Evolutionary conservation across 2,113 vertebrate genomes (phyloP).

Genomic region (Erythrolamprus reginae): DNA sequence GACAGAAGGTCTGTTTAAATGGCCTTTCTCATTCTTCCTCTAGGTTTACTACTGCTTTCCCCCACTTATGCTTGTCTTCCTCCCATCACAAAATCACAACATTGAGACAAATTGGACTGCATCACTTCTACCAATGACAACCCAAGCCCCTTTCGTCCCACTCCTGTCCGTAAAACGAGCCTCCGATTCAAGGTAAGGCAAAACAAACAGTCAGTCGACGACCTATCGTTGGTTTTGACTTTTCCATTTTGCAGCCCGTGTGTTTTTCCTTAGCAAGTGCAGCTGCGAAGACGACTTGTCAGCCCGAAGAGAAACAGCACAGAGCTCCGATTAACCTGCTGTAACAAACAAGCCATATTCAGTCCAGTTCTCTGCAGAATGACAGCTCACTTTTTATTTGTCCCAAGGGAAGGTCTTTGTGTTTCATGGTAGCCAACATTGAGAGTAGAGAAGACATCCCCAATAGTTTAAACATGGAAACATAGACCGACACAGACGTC

Average conservation of each 20-base stretch:
- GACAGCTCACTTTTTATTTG: neutral
- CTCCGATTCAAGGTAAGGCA: neutral
- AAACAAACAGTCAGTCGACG: neutral
- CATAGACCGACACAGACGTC: no score
- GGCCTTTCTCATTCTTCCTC: neutral
- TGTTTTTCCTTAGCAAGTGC: neutral
- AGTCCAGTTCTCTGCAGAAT: neutral
- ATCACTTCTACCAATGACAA: neutral
- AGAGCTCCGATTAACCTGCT: neutral
- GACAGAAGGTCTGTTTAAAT: neutral
- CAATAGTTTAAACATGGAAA: conserved; percentile 13
- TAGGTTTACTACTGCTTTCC: neutral
- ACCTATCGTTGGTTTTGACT: neutral
- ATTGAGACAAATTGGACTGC: neutral
- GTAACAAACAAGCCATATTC: neutral
- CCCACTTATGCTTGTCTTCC: neutral
- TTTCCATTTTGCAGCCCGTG: neutral
- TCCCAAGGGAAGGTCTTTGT: neutral
- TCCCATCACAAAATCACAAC: neutral
- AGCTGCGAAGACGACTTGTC: neutral
- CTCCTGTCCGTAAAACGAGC: neutral
- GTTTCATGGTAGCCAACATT: neutral
- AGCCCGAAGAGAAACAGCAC: neutral
- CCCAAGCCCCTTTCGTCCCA: neutral
- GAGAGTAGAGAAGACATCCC: neutral